Conservation (phyloP, 2,888 invertebrate species). For the Capitulum mitella region DNA sequence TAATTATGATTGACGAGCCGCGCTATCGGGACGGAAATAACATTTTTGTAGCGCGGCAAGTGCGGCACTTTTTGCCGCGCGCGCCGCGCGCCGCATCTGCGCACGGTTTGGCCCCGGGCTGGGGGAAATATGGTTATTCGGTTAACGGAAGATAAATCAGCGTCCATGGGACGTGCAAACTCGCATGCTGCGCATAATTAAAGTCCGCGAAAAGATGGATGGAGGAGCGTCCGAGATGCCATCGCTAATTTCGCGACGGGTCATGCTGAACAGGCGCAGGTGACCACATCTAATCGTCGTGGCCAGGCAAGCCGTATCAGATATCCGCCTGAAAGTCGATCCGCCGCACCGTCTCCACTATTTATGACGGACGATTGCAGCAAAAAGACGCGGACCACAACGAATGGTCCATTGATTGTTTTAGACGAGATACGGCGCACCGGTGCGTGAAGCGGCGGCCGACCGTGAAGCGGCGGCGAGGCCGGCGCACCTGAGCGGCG, state of each 20-base stretch:
- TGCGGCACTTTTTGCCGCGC: neutral
- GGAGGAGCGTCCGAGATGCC: neutral
- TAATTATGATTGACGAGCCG: constrained; percentile 2
- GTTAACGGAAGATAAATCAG: neutral
- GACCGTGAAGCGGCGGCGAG: constrained; percentile 8
- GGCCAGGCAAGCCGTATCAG: neutral
- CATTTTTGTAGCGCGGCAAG: constrained; percentile 11
- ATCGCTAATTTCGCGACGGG: neutral
- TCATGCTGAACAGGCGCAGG: neutral
- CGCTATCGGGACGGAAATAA: constrained; percentile 18
- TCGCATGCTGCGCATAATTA: neutral
- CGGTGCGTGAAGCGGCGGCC: constrained; percentile 1
- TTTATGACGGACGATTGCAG: constrained; percentile 13
- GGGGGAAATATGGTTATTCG: neutral
- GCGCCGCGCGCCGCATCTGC: neutral
- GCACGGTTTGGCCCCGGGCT: neutral
- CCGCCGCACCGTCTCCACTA: neutral
- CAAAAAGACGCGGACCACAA: constrained; percentile 10
- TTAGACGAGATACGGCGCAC: constrained; percentile 3
- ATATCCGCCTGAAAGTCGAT: neutral
- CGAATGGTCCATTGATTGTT: constrained; percentile 20
- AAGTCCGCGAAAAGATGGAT: neutral
- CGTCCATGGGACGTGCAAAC: neutral
- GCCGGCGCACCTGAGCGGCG: neutral
- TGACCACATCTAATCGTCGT: neutral